Evolutionary conservation across 2,113 vertebrate species (phyloP).

Genomic region (Hyaena hyaena): DNA sequence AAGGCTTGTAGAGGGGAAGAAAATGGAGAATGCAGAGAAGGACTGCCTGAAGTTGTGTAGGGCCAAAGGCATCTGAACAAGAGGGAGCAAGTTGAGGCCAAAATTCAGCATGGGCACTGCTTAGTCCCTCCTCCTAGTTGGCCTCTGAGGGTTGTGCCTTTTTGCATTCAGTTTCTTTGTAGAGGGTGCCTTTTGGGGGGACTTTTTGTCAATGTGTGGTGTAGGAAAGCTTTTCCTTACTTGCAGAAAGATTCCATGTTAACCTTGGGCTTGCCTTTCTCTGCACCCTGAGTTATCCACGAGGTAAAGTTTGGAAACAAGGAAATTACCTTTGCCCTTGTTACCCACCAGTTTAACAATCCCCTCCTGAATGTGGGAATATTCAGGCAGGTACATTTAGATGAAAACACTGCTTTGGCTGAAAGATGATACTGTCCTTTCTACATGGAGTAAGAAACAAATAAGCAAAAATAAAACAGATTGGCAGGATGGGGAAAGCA

Average conservation of each 20-base stretch:
- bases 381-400: background rate
- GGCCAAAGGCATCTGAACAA: background rate
- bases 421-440: background rate
- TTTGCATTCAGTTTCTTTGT: constrained; percentile 31
- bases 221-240: background rate
- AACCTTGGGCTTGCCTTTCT: constrained; percentile 27
- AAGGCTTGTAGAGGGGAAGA: background rate
- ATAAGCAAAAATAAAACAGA: constrained; percentile 29
- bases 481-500: background rate
- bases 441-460: constrained; percentile 42
- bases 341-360: background rate
- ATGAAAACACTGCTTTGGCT: background rate
- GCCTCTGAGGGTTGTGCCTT: background rate
- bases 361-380: background rate
- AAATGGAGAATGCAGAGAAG: background rate
- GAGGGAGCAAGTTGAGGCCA: background rate
- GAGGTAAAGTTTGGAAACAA: constrained; percentile 17
- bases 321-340: background rate
- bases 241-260: background rate
- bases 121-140: constrained; percentile 10
- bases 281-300: background rate
- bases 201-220: background rate
- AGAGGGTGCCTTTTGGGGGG: background rate
- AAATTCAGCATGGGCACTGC: background rate
- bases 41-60: background rate